Conservation (phyloP, 2,797 vertebrate genomes). For the Coreius guichenoti region DNA sequence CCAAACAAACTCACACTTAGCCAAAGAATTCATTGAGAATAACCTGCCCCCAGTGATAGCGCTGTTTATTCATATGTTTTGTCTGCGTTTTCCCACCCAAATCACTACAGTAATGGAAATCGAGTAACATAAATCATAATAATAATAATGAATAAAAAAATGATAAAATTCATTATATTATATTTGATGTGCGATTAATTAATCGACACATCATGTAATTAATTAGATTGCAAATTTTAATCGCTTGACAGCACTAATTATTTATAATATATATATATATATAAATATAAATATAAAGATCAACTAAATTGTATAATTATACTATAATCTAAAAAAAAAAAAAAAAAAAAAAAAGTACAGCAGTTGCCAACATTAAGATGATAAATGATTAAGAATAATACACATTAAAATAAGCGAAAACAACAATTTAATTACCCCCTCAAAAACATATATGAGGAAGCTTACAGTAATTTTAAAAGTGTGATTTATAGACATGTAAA, state of each 20-base stretch:
- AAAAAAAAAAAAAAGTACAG: too few species aligned
- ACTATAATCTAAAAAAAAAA: too few species aligned
- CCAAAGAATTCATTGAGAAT: not conserved
- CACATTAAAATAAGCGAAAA: not conserved
- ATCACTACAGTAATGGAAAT: not conserved
- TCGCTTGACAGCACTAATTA: too few species aligned
- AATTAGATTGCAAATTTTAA: too few species aligned
- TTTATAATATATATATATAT: too few species aligned
- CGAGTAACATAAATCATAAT: not conserved
- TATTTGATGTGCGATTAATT: too few species aligned
- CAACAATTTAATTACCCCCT: too few species aligned
- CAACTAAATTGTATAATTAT: too few species aligned
- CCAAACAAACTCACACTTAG: slow-evolving; percentile 27
- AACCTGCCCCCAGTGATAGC: not conserved
- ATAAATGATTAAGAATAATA: not conserved
- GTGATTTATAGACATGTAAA: not conserved
- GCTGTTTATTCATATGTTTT: not conserved
- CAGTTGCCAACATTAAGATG: not conserved
- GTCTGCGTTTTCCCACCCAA: not conserved
- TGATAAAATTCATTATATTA: too few species aligned
- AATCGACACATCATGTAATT: too few species aligned
- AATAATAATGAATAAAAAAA: not conserved
- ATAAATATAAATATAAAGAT: too few species aligned
- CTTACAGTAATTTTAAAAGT: not conserved
- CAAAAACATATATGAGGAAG: not conserved